Percentiles rank a stretch among this genome's conserved stretches.
These are phyloP conservation scores for Acleris sparsana DNA, from an alignment of 2,888 invertebrate genomes.

Conservation along the genomic window DNA sequence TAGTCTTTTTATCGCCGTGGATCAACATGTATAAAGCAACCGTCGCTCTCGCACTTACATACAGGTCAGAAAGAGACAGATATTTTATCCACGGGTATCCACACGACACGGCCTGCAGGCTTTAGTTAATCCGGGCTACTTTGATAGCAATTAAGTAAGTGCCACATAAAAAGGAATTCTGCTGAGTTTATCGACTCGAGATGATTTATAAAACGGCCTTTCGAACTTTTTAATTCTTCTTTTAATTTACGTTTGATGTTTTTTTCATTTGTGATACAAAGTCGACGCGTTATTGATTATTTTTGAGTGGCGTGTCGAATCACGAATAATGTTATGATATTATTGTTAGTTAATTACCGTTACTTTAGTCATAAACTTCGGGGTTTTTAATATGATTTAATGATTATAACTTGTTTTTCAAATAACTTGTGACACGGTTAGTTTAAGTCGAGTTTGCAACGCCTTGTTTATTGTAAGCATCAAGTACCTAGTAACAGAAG, in stretches of 20 bases:
- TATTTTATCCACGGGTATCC: too few relatives aligned
- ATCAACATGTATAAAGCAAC: too few relatives aligned
- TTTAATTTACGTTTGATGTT: slow-evolving; percentile 7
- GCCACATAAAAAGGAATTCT: slow-evolving; percentile 15
- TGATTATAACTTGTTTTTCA: too few relatives aligned
- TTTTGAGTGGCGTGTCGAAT: slow-evolving; percentile 3
- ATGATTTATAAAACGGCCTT: slow-evolving; percentile 40
- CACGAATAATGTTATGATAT: not conserved
- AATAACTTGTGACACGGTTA: too few relatives aligned
- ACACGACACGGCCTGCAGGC: too few relatives aligned
- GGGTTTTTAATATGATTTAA: too few relatives aligned
- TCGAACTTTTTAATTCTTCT: slow-evolving; percentile 18
- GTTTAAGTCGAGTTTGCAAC: too few relatives aligned
- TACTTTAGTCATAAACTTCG: not conserved
- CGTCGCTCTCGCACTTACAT: too few relatives aligned
- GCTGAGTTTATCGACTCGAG: slow-evolving; percentile 39
- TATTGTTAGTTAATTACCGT: not conserved
- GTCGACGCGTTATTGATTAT: slow-evolving; percentile 12
- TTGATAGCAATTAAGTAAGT: slow-evolving; percentile 39
- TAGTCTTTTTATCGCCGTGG: too few relatives aligned
- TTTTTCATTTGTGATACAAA: slow-evolving; percentile 7
- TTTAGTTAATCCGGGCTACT: slow-evolving; percentile 8
- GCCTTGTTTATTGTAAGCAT: too few relatives aligned
- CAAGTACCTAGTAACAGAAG: too few relatives aligned
- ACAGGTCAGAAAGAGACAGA: too few relatives aligned